phyloP scores from a whole-genome alignment of 2,113 vertebrate genomes.

The Otocyon megalotis region DNA sequence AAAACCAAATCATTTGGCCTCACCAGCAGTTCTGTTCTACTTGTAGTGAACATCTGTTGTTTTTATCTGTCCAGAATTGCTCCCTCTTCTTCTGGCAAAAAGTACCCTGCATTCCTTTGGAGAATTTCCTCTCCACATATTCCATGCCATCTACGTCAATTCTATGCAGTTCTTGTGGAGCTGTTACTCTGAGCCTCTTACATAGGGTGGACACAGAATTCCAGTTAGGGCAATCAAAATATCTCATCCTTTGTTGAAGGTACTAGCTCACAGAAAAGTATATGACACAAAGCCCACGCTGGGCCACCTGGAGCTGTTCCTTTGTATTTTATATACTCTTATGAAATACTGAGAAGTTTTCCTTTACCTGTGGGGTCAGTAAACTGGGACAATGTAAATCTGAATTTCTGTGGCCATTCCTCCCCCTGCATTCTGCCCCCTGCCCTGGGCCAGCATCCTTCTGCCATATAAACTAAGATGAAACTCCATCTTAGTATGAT shows the following conservation, averaged over 20 bases:
- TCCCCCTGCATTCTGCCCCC: not conserved
- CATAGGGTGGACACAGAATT: not conserved
- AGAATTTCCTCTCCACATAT: conserved; percentile 44
- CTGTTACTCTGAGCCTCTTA: conserved; percentile 19
- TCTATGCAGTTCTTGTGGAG: not conserved
- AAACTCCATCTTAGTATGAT: conserved; percentile 1
- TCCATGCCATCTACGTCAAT: not conserved
- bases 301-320: not conserved
- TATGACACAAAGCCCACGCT: not conserved
- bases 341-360: not conserved
- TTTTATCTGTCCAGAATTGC: conserved; percentile 62
- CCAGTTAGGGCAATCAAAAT: not conserved
- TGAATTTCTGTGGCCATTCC: not conserved
- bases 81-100: conserved; percentile 50
- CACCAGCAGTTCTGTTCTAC: conserved; percentile 14
- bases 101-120: conserved; percentile 30
- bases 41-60: conserved; percentile 50
- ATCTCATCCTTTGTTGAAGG: not conserved
- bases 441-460: not conserved
- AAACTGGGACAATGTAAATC: not conserved
- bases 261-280: not conserved
- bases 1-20: not conserved
- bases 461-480: not conserved
- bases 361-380: not conserved
- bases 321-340: conserved; percentile 3